phyloP scores from a whole-genome alignment of 2,888 invertebrate genomes.

The Caenorhabditis sp. region DNA sequence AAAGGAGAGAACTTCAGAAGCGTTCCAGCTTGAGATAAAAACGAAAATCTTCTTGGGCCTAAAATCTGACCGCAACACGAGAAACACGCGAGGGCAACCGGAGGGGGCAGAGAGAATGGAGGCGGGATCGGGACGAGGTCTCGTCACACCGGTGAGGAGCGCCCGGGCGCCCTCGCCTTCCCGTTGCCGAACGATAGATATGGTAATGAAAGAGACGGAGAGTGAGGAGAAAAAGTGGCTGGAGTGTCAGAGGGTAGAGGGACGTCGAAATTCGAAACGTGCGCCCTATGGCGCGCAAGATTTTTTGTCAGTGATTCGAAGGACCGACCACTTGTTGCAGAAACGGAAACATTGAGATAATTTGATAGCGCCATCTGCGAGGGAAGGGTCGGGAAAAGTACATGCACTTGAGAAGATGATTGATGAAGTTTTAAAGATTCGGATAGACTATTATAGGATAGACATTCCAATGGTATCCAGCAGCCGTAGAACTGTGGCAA shows the following conservation, averaged over 20 bases:
- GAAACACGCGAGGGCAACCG: slow-evolving; percentile 57
- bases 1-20: not conserved
- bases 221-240: slow-evolving; percentile 16
- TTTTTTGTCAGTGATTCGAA: slow-evolving; percentile 19
- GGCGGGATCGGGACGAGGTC: slow-evolving; percentile 54
- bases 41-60: slow-evolving; percentile 54
- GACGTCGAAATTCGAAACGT: slow-evolving; percentile 52
- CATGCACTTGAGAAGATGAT: slow-evolving; percentile 54
- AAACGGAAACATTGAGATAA: slow-evolving; percentile 49
- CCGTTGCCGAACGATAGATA: slow-evolving; percentile 33
- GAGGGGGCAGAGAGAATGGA: slow-evolving; percentile 38
- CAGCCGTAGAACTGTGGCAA: slow-evolving; percentile 6
- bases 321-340: slow-evolving; percentile 14
- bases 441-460: too few relatives aligned
- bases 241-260: slow-evolving; percentile 24
- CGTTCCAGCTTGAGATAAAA: slow-evolving; percentile 4
- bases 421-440: slow-evolving; percentile 20
- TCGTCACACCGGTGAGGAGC: slow-evolving; percentile 53
- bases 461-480: not conserved
- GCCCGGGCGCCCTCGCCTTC: slow-evolving; percentile 51
- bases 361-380: slow-evolving; percentile 42
- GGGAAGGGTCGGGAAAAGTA: slow-evolving; percentile 25
- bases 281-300: slow-evolving; percentile 13
- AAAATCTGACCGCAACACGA: slow-evolving; percentile 65
- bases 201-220: slow-evolving; percentile 59